phyloP scores from a whole-genome alignment of 2,888 invertebrate genomes.

The Oscheius sp. region DNA sequence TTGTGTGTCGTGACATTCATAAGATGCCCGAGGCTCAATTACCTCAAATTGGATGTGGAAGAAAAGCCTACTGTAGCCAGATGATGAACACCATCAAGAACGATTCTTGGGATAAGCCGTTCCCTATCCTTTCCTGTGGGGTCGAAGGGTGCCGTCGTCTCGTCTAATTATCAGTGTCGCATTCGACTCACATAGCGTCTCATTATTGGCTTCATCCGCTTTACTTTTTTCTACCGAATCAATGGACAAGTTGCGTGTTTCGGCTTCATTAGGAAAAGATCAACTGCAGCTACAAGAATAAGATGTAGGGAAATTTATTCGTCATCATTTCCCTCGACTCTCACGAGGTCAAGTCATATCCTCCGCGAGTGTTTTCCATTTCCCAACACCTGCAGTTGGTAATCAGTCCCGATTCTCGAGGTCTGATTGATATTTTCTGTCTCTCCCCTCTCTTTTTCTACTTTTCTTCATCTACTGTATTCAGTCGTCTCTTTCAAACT shows the following conservation, averaged over 20 bases:
- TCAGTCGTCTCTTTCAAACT: not conserved
- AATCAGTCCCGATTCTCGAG: not conserved
- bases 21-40: slow-evolving; percentile 21
- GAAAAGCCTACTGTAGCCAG: slow-evolving; percentile 4
- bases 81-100: not conserved
- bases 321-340: not conserved
- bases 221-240: slow-evolving; percentile 8
- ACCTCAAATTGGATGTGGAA: slow-evolving; percentile 12
- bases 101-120: not conserved
- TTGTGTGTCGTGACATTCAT: slow-evolving; percentile 5
- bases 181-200: slow-evolving; percentile 29
- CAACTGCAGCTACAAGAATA: not conserved
- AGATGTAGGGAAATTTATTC: not conserved
- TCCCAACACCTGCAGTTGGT: not conserved
- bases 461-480: not conserved
- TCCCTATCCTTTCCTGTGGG: not conserved
- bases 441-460: not conserved
- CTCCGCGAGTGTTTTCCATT: not conserved
- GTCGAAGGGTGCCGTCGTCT: slow-evolving; percentile 15
- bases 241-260: slow-evolving; percentile 18
- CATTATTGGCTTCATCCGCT: slow-evolving; percentile 28
- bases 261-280: not conserved
- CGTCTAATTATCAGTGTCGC: slow-evolving; percentile 30
- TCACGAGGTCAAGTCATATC: not conserved
- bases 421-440: not conserved